phyloP scores from a whole-genome alignment of 2,113 vertebrate species.

The Corvus moneduloides region DNA sequence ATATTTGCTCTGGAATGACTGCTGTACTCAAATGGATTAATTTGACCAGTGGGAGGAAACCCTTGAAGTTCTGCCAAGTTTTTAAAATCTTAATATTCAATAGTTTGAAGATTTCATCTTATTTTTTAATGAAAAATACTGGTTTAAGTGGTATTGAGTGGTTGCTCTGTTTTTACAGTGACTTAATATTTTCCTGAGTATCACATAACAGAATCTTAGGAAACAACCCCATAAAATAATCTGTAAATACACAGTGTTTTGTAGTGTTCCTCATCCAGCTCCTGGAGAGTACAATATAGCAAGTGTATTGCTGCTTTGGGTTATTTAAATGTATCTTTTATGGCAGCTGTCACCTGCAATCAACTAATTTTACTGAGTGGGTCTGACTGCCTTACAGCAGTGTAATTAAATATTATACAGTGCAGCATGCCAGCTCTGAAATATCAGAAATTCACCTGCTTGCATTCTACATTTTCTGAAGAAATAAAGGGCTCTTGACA shows the following conservation, averaged over 20 bases:
- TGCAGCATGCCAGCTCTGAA: neutral
- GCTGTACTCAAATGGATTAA: neutral
- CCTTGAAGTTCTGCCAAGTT: neutral
- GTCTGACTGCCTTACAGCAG: neutral
- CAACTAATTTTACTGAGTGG: neutral
- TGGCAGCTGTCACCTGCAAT: neutral
- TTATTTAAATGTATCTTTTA: neutral
- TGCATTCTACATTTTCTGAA: neutral
- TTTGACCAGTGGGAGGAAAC: neutral
- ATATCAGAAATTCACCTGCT: neutral
- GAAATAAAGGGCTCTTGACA: neutral
- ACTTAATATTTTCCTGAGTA: neutral
- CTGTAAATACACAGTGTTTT: neutral
- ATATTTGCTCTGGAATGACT: neutral
- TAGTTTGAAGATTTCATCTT: neutral
- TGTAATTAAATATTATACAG: neutral
- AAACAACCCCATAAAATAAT: neutral
- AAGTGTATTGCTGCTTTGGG: rapidly evolving
- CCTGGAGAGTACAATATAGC: neutral
- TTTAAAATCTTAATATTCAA: neutral
- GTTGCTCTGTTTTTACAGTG: neutral
- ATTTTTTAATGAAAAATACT: neutral
- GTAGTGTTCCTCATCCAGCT: neutral
- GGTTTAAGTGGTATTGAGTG: neutral
- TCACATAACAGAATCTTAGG: neutral